Conservation (phyloP, 2,113 vertebrate species). For the Sylvia atricapilla region DNA sequence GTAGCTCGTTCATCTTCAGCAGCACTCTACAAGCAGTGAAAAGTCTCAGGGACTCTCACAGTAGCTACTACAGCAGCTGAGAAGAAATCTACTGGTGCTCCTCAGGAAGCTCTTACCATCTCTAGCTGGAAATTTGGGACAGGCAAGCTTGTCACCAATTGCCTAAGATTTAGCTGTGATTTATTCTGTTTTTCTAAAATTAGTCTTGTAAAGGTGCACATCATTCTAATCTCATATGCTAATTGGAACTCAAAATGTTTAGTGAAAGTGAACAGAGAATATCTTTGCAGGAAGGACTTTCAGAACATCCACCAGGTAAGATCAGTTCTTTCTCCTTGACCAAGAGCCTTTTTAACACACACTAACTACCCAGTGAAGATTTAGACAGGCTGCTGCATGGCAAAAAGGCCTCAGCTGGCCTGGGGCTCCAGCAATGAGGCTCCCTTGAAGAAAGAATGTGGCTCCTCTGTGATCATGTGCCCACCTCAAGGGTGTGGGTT, state of each 20-base stretch:
- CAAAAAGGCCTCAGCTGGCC: neutral
- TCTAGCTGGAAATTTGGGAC: neutral
- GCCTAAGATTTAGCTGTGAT: neutral
- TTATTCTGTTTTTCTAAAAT: neutral
- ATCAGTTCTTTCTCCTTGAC: neutral
- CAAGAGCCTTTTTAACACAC: neutral
- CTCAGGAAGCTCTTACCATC: neutral
- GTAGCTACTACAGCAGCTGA: neutral
- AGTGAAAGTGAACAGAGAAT: neutral
- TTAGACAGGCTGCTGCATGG: neutral
- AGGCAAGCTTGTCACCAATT: neutral
- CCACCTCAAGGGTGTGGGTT: neutral
- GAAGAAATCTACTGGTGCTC: neutral
- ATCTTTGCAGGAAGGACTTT: neutral
- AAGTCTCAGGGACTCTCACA: neutral
- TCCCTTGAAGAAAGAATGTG: neutral
- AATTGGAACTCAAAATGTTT: neutral
- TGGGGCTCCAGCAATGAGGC: neutral
- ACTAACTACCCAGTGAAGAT: fast-evolving
- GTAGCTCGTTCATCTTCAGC: neutral
- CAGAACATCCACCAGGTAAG: neutral
- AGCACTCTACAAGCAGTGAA: neutral
- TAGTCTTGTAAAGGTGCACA: neutral
- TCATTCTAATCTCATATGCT: neutral
- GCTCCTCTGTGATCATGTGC: neutral